Conservation (phyloP, 1,140 invertebrate species). For the Dreissena rostriformis region DNA sequence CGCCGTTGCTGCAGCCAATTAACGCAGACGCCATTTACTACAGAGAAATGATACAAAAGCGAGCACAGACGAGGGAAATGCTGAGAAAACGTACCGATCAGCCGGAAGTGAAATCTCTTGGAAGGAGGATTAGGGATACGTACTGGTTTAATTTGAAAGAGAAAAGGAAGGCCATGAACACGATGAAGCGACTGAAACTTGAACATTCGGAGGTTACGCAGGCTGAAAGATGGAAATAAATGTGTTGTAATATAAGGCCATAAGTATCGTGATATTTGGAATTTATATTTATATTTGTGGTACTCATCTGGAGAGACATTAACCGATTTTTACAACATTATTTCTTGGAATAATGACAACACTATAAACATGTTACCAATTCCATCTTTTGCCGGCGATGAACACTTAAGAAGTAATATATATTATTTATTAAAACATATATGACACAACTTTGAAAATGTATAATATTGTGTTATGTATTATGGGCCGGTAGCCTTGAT, state of each 20-base stretch:
- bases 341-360: too few relatives aligned
- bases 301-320: too few relatives aligned
- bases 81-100: constrained; percentile 24
- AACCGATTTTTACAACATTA: too few relatives aligned
- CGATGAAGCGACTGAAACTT: constrained; percentile 48
- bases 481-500: too few relatives aligned
- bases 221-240: constrained; percentile 47
- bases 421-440: too few relatives aligned
- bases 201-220: constrained; percentile 40
- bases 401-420: too few relatives aligned
- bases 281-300: too few relatives aligned
- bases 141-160: constrained; percentile 49
- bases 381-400: too few relatives aligned
- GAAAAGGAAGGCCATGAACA: constrained; percentile 34
- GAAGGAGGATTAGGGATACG: constrained; percentile 43
- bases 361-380: too few relatives aligned
- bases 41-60: constrained; percentile 55
- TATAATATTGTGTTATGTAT: too few relatives aligned
- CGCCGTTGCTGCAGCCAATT: constrained; percentile 53
- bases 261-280: too few relatives aligned
- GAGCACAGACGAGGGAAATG: constrained; percentile 31
- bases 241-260: neutral
- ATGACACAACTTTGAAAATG: too few relatives aligned
- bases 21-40: constrained; percentile 54
- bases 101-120: constrained; percentile 30